Base-by-base conservation (phyloP, 1,140 invertebrate species). In the Drosophila baimaii region DNA sequence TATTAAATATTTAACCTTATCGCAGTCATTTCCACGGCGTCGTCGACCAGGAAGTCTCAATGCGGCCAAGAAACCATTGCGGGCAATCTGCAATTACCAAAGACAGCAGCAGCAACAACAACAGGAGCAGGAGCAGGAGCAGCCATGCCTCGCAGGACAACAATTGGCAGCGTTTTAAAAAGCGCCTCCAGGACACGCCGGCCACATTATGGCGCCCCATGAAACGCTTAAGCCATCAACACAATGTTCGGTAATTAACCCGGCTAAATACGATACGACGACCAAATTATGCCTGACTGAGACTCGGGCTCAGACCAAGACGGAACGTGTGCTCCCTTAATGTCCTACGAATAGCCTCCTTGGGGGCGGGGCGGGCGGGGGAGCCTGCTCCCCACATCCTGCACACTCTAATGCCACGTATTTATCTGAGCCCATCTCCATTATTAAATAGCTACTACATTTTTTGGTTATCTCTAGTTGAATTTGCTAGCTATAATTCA, bases 181-280 rank as follows among this genome's bases (percentile, higher is more conserved):
- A 74, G 51, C 47, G 64, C 66, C 74, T 69, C 37, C 61, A 66
- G 82, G 64, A 79, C 79, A 63, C 39, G 47, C 63, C 51, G 43
- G 59, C 52, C 76, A 68, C 82, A 79, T 83, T 77, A 88, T 72
- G 77, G 65, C 41, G 62, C 58, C 69, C 52, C 85, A 69, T 89
- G 84, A 90, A 89, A 84, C 84, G 84, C 83, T 88, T 89, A 88
- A 83, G 83, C 79, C 77, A 88, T 89, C 84, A 89, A 84, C 84
- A 89, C 84, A 79, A 89, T 89, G 82, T 89, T 81, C 55, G 77
- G 80, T 90, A 89, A 89, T 89, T 89, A 89, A 89, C 85, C 79
- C 77, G 64, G 70, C 84, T 89, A 89, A 89, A 89, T 89, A 71
- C 79, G 71, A 77, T 66, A 77, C 81, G 69, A 77, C 79, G 29